Evolutionary conservation across 2,888 invertebrate genomes (phyloP), one percentile per base, ranked within the genome.

Genomic region (Meganola albula): DNA sequence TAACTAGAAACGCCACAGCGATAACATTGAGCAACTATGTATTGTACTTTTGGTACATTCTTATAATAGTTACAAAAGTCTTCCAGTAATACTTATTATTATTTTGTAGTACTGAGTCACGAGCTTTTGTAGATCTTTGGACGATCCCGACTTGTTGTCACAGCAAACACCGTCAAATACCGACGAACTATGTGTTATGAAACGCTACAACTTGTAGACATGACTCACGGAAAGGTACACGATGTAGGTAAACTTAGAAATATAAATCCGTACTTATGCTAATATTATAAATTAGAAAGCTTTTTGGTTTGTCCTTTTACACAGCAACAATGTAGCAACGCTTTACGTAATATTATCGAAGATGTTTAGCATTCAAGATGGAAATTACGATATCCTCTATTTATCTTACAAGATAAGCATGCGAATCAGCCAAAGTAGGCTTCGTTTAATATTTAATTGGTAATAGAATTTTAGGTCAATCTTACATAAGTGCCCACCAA

Each of bases 141-240:
- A 34, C 35, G 29, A 39, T 50, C 35, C 44, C 42, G 45, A 25
- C 44, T 31, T 54, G 49, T 63, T 64, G 55, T 34, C 56, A 49
- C 34, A 44, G 48, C 44, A 66, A 63, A 66, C 54, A 66, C 34
- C 48, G 44, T 31, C 28, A 26, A 37, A 20, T 37, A 26, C 38
- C 31, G 41, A 38, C 29, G 35, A 40, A 26, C 34, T 34, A 31
- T 29, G 35, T 24, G 16, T 45, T 48, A 33, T 31, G 42, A 40
- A 37, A 49, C 31, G 32, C 26, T 43, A 33, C 38, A 27, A 31
- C 42, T 36, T 24, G 26, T 29, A 32, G 20, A 20, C 20, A 20
- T 55, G 53, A 53, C 25, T 56, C 53, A 53, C 31, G 12, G 24
- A 30, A 34, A 26, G 12, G 23, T 13, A 30, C 26, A 27, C 35